phyloP scores from a whole-genome alignment of 2,113 vertebrate species.

The Delphinus delphis region DNA sequence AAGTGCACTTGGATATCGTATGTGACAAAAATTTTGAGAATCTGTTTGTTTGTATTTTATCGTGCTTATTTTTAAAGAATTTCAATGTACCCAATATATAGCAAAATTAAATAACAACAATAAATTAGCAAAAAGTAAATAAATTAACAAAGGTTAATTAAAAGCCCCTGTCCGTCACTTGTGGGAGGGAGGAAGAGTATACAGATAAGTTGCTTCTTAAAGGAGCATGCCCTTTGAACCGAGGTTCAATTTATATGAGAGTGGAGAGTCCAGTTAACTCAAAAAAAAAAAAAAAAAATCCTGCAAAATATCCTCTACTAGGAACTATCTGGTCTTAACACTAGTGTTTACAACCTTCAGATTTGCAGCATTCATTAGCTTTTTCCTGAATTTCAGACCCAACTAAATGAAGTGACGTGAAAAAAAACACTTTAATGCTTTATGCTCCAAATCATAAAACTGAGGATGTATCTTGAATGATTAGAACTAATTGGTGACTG shows the following conservation, averaged over 20 bases:
- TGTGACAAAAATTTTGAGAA: background rate
- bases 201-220: background rate
- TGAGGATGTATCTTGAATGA: background rate
- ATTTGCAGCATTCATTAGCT: background rate
- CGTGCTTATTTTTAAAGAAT: background rate
- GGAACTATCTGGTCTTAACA: background rate
- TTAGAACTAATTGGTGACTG: slow-evolving; percentile 18
- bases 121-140: background rate
- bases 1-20: background rate
- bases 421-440: background rate
- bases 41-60: background rate
- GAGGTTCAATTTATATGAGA: background rate
- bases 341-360: background rate
- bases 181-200: background rate
- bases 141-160: background rate
- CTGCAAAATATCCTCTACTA: background rate
- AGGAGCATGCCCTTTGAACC: background rate
- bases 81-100: background rate
- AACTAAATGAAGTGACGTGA: background rate
- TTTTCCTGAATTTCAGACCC: background rate
- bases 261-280: background rate
- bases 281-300: background rate
- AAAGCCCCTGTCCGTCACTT: background rate
- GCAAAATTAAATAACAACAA: background rate
- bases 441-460: slow-evolving; percentile 13